phyloP scores from a whole-genome alignment of 2,113 vertebrate genomes.

The Saiga tatarica region DNA sequence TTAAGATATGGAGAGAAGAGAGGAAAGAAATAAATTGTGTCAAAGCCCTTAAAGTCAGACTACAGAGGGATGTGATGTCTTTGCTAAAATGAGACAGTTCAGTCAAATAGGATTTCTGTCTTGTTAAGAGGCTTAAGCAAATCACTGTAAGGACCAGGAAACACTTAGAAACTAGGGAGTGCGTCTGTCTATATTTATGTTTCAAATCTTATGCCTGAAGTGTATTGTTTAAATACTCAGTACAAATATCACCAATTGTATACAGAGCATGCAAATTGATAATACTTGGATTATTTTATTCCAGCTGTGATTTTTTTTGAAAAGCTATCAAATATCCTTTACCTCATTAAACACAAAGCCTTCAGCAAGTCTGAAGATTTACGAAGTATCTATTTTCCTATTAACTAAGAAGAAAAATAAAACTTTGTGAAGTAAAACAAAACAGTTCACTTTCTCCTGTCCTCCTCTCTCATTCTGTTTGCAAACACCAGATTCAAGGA shows the following conservation, averaged over 20 bases:
- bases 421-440: not conserved
- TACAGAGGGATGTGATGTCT: not conserved
- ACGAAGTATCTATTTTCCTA: slow-evolving; percentile 43
- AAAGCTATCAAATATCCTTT: slow-evolving; percentile 53
- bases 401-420: not conserved
- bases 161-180: not conserved
- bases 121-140: not conserved
- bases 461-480: not conserved
- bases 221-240: slow-evolving; percentile 34
- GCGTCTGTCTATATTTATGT: not conserved
- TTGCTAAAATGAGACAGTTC: not conserved
- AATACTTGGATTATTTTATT: slow-evolving; percentile 48
- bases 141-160: not conserved
- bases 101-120: not conserved
- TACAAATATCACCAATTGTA: not conserved
- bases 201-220: slow-evolving; percentile 15
- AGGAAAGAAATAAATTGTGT: not conserved
- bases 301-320: slow-evolving; percentile 50
- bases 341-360: slow-evolving; percentile 60
- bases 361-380: slow-evolving; percentile 48
- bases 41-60: not conserved
- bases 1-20: not conserved
- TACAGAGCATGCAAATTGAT: slow-evolving; percentile 49
- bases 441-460: not conserved
- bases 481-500: not conserved